phyloP scores from a whole-genome alignment of 2,888 invertebrate genomes.

The Cancer borealis region DNA sequence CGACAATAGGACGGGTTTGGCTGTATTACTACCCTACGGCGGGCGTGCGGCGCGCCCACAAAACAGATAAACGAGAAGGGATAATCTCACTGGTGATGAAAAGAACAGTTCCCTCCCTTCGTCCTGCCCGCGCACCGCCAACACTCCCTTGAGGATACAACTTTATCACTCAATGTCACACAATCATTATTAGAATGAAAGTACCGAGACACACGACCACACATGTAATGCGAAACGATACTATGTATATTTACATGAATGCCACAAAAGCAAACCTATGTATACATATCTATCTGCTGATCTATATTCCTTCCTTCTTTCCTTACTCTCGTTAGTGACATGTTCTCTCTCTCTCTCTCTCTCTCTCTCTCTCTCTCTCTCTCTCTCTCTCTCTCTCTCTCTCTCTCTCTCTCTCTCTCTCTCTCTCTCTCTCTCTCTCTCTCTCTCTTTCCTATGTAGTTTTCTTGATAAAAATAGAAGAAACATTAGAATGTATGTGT shows the following conservation, averaged over 20 bases:
- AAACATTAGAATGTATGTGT: no score
- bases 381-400: constrained; percentile 42
- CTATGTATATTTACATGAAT: not conserved
- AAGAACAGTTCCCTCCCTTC: not conserved
- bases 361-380: constrained; percentile 40
- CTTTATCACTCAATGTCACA: constrained; percentile 27
- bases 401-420: constrained; percentile 53
- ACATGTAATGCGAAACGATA: not conserved
- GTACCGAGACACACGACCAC: not conserved
- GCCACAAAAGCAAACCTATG: not conserved
- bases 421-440: constrained; percentile 50
- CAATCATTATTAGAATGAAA: not conserved
- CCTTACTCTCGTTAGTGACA: no score
- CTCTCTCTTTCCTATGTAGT: constrained; percentile 7
- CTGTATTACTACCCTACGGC: not conserved
- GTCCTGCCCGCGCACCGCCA: not conserved
- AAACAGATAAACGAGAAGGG: constrained; percentile 10
- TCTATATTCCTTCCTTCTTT: not conserved
- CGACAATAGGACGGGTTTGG: not conserved
- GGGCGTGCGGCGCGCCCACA: not conserved
- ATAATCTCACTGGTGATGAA: constrained; percentile 1
- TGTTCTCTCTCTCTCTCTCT: not conserved
- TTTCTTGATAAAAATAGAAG: not conserved
- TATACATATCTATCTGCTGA: not conserved
- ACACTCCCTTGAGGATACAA: not conserved